A percentile compares a stretch with the other conserved stretches of the same genome.
These are phyloP conservation scores for Cynopterus brachyotis DNA, from an alignment of 2,113 vertebrate species.

Conservation along the genomic window DNA sequence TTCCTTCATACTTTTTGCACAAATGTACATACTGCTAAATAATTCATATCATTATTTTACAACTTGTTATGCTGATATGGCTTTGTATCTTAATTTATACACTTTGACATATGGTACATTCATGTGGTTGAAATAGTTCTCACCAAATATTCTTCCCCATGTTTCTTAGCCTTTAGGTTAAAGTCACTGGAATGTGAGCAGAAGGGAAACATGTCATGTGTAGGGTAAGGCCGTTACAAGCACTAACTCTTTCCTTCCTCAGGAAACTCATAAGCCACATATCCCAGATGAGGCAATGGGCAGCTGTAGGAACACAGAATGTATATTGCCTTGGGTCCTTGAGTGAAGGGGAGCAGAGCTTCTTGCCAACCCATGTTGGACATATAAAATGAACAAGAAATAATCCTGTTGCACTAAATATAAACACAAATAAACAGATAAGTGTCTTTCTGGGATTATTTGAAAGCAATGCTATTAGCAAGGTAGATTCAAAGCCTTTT, in stretches of 20 bases:
- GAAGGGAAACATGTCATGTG: background rate
- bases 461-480: background rate
- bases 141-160: constrained; percentile 3
- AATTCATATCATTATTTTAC: constrained; percentile 15
- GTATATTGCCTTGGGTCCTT: background rate
- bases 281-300: background rate
- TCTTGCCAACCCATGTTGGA: background rate
- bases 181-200: background rate
- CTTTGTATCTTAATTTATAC: constrained; percentile 29
- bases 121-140: background rate
- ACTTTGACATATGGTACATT: background rate
- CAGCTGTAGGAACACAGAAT: background rate
- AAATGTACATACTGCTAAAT: background rate
- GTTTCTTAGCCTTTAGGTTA: background rate
- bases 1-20: background rate
- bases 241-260: background rate
- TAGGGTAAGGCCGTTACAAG: background rate
- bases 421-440: background rate
- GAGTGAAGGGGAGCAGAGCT: background rate
- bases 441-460: background rate
- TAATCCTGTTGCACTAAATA: background rate
- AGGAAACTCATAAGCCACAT: background rate
- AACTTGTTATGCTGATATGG: background rate
- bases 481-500: background rate
- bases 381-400: constrained; percentile 16